Conservation (phyloP, 2,888 invertebrate genomes). For the Ormyrus nitidulus region DNA sequence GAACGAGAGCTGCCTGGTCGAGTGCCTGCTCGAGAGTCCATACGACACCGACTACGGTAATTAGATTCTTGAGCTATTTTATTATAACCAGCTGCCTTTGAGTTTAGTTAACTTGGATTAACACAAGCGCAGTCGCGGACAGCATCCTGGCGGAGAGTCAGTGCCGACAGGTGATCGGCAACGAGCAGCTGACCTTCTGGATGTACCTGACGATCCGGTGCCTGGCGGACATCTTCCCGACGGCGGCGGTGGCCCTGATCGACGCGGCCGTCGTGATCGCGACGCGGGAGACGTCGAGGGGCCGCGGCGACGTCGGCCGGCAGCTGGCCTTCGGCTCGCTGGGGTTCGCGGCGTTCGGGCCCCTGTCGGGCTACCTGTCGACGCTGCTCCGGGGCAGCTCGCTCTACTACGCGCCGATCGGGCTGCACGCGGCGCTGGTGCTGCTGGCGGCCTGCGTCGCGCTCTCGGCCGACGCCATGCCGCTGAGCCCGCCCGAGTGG, state of each 20-base stretch:
- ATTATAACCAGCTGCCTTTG: too few species aligned
- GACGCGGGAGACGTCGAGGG: constrained; percentile 87
- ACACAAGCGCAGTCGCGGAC: constrained; percentile 64
- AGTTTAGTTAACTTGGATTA: background rate
- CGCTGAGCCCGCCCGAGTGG: constrained; percentile 89
- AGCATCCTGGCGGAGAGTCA: constrained; percentile 83
- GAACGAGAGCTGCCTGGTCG: constrained; percentile 80
- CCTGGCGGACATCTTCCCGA: constrained; percentile 86
- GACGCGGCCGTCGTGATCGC: constrained; percentile 89
- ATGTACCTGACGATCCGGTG: constrained; percentile 83
- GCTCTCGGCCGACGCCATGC: constrained; percentile 79
- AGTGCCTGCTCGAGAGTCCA: constrained; percentile 84
- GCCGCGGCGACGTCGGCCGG: constrained; percentile 87
- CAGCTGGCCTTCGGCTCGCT: constrained; percentile 86
- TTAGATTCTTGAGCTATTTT: background rate
- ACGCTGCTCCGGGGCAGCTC: constrained; percentile 57
- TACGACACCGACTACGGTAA: constrained; percentile 72
- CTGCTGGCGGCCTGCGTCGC: constrained; percentile 75
- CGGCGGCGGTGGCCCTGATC: constrained; percentile 83
- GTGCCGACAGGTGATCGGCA: constrained; percentile 80
- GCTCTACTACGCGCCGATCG: constrained; percentile 78
- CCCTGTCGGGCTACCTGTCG: constrained; percentile 76
- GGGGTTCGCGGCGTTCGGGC: constrained; percentile 84
- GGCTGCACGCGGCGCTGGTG: constrained; percentile 78
- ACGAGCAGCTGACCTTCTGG: constrained; percentile 83